phyloP scores from a whole-genome alignment of 1,140 invertebrate genomes.

The Agraylea sexmaculata region DNA sequence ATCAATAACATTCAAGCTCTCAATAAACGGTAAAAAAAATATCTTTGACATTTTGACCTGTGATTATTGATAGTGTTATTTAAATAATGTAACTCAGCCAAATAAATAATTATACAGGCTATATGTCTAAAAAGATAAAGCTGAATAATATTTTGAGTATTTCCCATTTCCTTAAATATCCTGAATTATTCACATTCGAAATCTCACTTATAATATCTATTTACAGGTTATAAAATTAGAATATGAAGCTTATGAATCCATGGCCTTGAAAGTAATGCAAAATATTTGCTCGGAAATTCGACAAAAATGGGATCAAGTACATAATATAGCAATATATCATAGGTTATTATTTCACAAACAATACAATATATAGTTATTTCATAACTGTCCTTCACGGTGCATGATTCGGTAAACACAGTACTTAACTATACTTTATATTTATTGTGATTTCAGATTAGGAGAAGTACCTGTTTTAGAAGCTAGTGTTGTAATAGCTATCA shows the following conservation, averaged over 20 bases:
- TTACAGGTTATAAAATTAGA: slow-evolving; percentile 63
- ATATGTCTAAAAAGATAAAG: too few relatives aligned
- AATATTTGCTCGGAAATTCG: slow-evolving; percentile 64
- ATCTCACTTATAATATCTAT: not conserved
- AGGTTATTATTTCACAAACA: slow-evolving; percentile 35
- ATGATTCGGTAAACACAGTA: not conserved
- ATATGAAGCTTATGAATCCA: slow-evolving; percentile 88
- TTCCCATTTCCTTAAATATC: too few relatives aligned
- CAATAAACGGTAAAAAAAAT: too few relatives aligned
- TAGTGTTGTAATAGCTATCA: slow-evolving; percentile 83
- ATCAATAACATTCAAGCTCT: too few relatives aligned
- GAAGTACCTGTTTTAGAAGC: slow-evolving; percentile 77
- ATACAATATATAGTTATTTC: not conserved
- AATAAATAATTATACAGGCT: too few relatives aligned
- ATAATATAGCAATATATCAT: slow-evolving; percentile 71
- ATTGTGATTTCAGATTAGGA: slow-evolving; percentile 54
- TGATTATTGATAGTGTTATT: too few relatives aligned
- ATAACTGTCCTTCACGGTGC: not conserved
- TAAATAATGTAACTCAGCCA: too few relatives aligned
- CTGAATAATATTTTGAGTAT: too few relatives aligned
- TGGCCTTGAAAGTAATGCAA: slow-evolving; percentile 78
- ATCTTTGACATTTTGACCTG: too few relatives aligned
- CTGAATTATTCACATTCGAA: too few relatives aligned
- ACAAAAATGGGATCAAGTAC: slow-evolving; percentile 55
- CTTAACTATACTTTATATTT: slow-evolving; percentile 19